phyloP scores from a whole-genome alignment of 2,113 vertebrate species.

The Pygoscelis antarcticus region DNA sequence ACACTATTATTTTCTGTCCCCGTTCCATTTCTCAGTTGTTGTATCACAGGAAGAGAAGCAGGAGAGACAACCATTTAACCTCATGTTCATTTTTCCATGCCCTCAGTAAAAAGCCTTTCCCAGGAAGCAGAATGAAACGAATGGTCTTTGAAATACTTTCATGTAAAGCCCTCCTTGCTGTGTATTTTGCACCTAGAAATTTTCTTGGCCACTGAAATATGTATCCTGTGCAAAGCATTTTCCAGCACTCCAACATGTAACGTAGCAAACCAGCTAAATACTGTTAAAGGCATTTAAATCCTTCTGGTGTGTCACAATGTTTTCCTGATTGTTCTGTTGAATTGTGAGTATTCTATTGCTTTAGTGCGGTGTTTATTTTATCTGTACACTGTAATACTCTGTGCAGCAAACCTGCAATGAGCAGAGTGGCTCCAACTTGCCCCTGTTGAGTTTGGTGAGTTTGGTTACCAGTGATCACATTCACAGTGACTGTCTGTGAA shows the following conservation, averaged over 20 bases:
- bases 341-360: background rate
- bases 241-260: background rate
- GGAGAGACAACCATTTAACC: background rate
- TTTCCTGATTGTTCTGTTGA: background rate
- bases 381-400: fast-evolving
- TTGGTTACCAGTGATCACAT: too few relatives aligned
- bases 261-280: background rate
- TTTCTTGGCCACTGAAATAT: background rate
- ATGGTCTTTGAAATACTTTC: background rate
- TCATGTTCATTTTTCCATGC: background rate
- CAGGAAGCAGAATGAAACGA: background rate
- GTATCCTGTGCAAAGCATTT: background rate
- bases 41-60: background rate
- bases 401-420: background rate
- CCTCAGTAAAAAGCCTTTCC: background rate
- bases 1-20: background rate
- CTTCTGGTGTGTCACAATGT: background rate
- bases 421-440: background rate
- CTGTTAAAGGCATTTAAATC: background rate
- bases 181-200: background rate
- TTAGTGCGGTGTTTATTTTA: background rate
- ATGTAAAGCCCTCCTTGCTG: background rate
- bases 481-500: fast-evolving
- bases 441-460: too few relatives aligned
- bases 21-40: background rate